phyloP scores from a whole-genome alignment of 1,140 invertebrate species.

The Drosophila yakuba region DNA sequence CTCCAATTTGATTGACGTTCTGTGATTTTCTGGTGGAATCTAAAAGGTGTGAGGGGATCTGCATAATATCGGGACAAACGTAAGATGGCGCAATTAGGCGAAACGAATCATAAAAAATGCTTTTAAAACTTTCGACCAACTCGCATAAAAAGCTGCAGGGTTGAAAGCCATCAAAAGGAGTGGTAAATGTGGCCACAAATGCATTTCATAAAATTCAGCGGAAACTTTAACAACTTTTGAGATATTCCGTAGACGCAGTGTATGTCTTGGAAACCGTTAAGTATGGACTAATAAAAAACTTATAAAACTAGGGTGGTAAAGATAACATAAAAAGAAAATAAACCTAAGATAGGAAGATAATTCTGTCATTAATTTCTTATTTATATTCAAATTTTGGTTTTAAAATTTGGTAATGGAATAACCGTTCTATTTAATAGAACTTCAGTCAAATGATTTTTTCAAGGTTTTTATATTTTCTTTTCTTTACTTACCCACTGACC shows the following conservation, averaged over 20 bases:
- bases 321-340: slow-evolving; percentile 2
- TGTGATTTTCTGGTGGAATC: not conserved
- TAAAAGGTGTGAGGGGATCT: not conserved
- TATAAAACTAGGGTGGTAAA: not conserved
- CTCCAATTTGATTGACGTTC: slow-evolving; percentile 39
- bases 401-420: not conserved
- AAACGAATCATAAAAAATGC: slow-evolving; percentile 59
- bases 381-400: no score
- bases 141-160: slow-evolving; percentile 57
- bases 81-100: slow-evolving; percentile 55
- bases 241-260: slow-evolving; percentile 33
- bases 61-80: slow-evolving; percentile 45
- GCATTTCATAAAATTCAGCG: slow-evolving; percentile 57
- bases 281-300: not conserved
- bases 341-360: not conserved
- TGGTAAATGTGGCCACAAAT: slow-evolving; percentile 15
- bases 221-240: slow-evolving; percentile 28
- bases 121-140: slow-evolving; percentile 58
- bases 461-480: not conserved
- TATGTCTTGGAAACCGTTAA: not conserved
- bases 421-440: not conserved
- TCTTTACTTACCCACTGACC: not conserved
- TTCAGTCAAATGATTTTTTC: not conserved
- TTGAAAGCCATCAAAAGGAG: slow-evolving; percentile 43
- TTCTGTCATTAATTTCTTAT: not conserved